Percentiles rank a stretch among this genome's conserved stretches.
Conservation (phyloP, 2,888 invertebrate species). For the Cerastoderma edule region DNA sequence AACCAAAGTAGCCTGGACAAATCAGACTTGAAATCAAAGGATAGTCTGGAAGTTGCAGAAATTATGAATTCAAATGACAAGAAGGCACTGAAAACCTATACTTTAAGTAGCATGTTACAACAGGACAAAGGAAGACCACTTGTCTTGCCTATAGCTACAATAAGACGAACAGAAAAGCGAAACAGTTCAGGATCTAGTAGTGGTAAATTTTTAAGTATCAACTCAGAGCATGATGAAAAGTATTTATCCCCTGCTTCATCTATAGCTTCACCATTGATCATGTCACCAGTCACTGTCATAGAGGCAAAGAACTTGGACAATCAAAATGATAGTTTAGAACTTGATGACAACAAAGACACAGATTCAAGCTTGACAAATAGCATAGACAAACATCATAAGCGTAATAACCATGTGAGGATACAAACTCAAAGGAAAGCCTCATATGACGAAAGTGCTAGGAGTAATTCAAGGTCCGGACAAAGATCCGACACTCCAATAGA, state of each 20-base stretch:
- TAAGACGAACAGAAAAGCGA: constrained; percentile 26
- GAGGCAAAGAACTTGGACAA: constrained; percentile 79
- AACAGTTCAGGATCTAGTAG: constrained; percentile 33
- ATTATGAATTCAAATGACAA: constrained; percentile 58
- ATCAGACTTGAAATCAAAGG: constrained; percentile 37
- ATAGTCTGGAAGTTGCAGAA: constrained; percentile 75
- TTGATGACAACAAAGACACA: constrained; percentile 60
- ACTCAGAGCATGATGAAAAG: constrained; percentile 47
- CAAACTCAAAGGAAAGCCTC: background rate
- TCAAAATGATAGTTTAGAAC: constrained; percentile 76
- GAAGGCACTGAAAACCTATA: background rate
- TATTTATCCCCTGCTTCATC: constrained; percentile 58
- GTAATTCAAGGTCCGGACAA: background rate
- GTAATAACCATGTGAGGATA: background rate
- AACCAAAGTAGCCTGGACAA: constrained; percentile 21
- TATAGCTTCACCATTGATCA: constrained; percentile 65
- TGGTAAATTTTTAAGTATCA: constrained; percentile 66
- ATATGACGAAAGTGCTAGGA: background rate
- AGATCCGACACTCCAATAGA: constrained; percentile 13
- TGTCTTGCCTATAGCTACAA: background rate
- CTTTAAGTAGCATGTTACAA: background rate
- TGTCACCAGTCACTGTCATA: constrained; percentile 80
- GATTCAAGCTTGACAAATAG: constrained; percentile 12
- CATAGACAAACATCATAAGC: background rate
- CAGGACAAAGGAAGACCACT: background rate